Evolutionary conservation across 2,113 vertebrate genomes (phyloP).

Genomic region (Eudyptes chrysolophus): DNA sequence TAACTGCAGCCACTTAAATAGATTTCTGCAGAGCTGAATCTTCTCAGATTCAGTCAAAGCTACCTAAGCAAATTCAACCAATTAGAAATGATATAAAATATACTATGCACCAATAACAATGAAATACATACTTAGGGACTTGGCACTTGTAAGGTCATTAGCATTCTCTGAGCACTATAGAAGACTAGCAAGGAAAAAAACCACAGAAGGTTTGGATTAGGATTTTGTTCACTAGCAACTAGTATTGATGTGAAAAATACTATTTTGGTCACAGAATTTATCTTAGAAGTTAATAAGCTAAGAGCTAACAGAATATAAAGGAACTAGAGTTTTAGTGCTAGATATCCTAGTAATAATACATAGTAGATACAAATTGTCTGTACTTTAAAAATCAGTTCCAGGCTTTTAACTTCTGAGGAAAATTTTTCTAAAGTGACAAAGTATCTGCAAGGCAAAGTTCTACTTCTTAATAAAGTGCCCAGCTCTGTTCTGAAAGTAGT

Average conservation of each 20-base stretch:
- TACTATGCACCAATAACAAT: background rate
- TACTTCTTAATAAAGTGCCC: background rate
- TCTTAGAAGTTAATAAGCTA: background rate
- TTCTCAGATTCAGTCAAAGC: constrained; percentile 15
- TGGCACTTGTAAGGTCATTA: background rate
- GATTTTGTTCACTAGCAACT: background rate
- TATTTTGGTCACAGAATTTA: background rate
- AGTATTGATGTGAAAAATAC: constrained; percentile 10
- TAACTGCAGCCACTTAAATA: constrained; percentile 36
- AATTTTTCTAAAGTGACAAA: background rate
- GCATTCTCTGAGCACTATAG: background rate
- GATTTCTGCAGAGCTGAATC: constrained; percentile 20
- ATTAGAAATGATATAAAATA: constrained; percentile 21
- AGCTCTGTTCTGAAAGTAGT: background rate
- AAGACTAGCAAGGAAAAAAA: background rate
- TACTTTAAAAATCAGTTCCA: background rate
- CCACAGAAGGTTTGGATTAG: background rate
- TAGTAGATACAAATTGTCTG: background rate
- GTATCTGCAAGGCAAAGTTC: background rate
- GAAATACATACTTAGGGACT: background rate
- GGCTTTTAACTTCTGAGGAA: background rate
- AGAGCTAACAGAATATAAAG: background rate
- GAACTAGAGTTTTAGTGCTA: background rate
- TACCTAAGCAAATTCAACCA: background rate
- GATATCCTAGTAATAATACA: background rate